Conservation (phyloP, 2,888 invertebrate species). For the Vannuccia rotundouncinata region DNA sequence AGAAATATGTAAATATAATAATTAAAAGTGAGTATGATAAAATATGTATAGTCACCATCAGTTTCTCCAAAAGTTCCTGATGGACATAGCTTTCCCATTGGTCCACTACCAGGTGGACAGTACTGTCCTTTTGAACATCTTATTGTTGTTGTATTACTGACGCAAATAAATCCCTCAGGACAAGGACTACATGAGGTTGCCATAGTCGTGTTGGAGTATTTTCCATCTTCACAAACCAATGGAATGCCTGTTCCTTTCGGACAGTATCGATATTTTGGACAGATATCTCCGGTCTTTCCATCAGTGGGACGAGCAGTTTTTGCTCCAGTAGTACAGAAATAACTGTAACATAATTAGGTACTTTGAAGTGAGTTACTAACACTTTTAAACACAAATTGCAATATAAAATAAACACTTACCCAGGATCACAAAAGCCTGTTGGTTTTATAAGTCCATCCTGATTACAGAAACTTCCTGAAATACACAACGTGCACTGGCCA, state of each 20-base stretch:
- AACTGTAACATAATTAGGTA: constrained; percentile 40
- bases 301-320: constrained; percentile 47
- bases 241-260: not conserved
- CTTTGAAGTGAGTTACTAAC: not conserved
- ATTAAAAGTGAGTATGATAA: not conserved
- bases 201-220: not conserved
- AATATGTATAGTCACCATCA: not conserved
- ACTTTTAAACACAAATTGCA: not conserved
- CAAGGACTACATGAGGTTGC: not conserved
- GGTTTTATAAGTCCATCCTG: constrained; percentile 48
- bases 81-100: constrained; percentile 51
- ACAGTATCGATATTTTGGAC: not conserved
- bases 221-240: not conserved
- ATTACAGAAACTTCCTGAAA: not conserved
- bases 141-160: not conserved
- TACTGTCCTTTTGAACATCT: not conserved
- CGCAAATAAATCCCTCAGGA: not conserved
- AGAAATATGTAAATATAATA: not conserved
- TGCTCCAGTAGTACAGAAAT: constrained; percentile 48
- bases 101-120: constrained; percentile 41
- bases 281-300: constrained; percentile 45
- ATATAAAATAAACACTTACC: constrained; percentile 45
- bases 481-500: constrained; percentile 48
- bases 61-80: constrained; percentile 42
- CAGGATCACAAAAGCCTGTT: constrained; percentile 46